Conservation (phyloP, 1,140 invertebrate species). For the Lucilia cuprina region DNA sequence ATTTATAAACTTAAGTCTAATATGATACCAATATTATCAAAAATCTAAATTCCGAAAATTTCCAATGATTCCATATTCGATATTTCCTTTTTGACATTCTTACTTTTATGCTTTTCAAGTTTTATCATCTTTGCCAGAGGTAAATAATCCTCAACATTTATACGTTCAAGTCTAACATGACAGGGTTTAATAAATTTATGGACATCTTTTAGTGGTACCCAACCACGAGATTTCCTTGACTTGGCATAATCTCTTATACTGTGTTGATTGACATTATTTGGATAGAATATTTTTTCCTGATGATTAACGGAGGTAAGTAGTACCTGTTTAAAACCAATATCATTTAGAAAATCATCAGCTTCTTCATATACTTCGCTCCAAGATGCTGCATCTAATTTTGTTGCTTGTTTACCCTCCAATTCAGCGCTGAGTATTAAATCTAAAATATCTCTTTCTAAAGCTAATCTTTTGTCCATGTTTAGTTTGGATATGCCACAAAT, state of each 20-base stretch:
- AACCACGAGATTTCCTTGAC: not conserved
- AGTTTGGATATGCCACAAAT: constrained; percentile 41
- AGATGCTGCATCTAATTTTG: not conserved
- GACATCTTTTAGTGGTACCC: constrained; percentile 10
- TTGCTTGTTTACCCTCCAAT: constrained; percentile 22
- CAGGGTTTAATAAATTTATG: constrained; percentile 24
- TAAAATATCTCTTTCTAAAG: constrained; percentile 45
- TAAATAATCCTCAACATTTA: constrained; percentile 37
- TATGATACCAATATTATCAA: not conserved
- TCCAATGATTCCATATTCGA: no score
- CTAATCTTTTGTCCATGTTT: constrained; percentile 29
- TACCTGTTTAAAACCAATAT: constrained; percentile 38
- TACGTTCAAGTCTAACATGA: constrained; percentile 26
- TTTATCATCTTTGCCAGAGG: constrained; percentile 32
- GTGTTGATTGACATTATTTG: not conserved
- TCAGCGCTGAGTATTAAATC: constrained; percentile 41
- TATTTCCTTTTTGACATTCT: not conserved
- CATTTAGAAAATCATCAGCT: constrained; percentile 43
- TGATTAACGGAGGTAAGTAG: not conserved
- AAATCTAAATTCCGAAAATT: not conserved
- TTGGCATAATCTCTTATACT: not conserved
- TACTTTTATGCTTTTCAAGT: not conserved
- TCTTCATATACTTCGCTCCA: constrained; percentile 33
- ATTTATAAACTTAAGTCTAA: no score
- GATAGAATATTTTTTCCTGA: not conserved